Evolutionary conservation across 2,888 invertebrate genomes (phyloP).

Genomic region (Apoda limacodes): DNA sequence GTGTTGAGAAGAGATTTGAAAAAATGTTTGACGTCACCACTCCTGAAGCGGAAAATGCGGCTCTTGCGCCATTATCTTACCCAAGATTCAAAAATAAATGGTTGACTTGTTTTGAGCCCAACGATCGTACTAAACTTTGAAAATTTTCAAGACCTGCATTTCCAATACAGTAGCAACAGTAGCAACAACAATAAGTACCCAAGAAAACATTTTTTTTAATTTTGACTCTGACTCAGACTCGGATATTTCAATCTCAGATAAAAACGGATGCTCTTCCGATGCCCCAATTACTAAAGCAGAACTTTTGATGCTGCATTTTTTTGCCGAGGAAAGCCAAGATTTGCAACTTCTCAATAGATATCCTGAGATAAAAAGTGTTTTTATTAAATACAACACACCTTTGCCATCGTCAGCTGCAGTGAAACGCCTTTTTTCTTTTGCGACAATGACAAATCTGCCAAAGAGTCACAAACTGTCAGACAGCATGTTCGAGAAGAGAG

Average conservation of each 20-base stretch:
- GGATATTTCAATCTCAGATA: constrained; percentile 1
- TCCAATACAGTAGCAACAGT: constrained; percentile 10
- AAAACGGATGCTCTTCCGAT: too few species aligned
- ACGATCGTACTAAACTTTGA: constrained; percentile 13
- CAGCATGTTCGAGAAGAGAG: too few species aligned
- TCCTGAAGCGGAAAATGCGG: too few species aligned
- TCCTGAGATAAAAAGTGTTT: constrained; percentile 18
- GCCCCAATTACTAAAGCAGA: constrained; percentile 10
- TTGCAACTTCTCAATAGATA: constrained; percentile 13
- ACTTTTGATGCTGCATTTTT: constrained; percentile 16
- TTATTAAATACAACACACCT: constrained; percentile 18
- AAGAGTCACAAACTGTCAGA: constrained; percentile 7
- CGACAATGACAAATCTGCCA: constrained; percentile 11
- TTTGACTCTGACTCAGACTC: constrained; percentile 8
- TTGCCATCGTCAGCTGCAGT: constrained; percentile 17
- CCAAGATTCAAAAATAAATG: constrained; percentile 9
- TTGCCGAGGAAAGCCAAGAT: constrained; percentile 17
- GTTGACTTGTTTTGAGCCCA: constrained; percentile 12
- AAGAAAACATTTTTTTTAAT: constrained; percentile 17
- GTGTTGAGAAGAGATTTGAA: constrained; percentile 9
- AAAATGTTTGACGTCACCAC: constrained; percentile 5
- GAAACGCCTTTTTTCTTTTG: constrained; percentile 17
- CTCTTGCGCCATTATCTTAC: constrained; percentile 7
- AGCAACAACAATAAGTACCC: constrained; percentile 12
- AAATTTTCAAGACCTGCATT: constrained; percentile 17